These are phyloP conservation scores for Lithophane semibrunnea DNA, from an alignment of 2,888 invertebrate genomes.

Conservation along the genomic window DNA sequence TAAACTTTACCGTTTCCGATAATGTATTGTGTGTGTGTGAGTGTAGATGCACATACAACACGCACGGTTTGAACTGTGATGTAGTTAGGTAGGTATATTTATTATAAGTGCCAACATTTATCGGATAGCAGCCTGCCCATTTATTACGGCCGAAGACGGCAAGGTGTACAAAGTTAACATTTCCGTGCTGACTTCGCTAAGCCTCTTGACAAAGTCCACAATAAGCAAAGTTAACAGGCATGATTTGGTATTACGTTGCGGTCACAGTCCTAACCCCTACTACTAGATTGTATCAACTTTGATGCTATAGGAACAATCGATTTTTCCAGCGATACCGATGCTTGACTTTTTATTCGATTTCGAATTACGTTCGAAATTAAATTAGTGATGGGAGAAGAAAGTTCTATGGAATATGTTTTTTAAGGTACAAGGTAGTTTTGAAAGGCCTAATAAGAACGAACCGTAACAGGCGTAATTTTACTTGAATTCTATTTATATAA, in stretches of 20 bases:
- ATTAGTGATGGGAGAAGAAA: background rate
- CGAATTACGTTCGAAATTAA: background rate
- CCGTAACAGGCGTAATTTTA: background rate
- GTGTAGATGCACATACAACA: background rate
- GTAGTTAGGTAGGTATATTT: background rate
- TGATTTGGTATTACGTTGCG: constrained; percentile 48
- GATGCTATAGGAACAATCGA: background rate
- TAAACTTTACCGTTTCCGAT: background rate
- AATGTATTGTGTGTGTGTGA: background rate
- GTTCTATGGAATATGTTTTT: background rate
- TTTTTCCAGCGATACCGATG: background rate
- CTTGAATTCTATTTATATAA: too few relatives aligned
- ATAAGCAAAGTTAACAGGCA: constrained; percentile 34
- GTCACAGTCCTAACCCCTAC: constrained; percentile 15
- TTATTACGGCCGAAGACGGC: background rate
- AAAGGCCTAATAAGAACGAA: background rate
- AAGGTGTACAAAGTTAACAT: constrained; percentile 41
- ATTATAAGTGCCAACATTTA: background rate
- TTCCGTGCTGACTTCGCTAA: constrained; percentile 44
- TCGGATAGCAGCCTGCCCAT: background rate
- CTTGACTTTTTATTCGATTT: background rate
- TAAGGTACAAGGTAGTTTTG: background rate
- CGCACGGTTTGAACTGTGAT: background rate
- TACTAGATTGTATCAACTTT: constrained; percentile 14
- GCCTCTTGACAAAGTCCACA: constrained; percentile 36